phyloP scores from a whole-genome alignment of 2,888 invertebrate genomes.

The Euzetes globulus region DNA sequence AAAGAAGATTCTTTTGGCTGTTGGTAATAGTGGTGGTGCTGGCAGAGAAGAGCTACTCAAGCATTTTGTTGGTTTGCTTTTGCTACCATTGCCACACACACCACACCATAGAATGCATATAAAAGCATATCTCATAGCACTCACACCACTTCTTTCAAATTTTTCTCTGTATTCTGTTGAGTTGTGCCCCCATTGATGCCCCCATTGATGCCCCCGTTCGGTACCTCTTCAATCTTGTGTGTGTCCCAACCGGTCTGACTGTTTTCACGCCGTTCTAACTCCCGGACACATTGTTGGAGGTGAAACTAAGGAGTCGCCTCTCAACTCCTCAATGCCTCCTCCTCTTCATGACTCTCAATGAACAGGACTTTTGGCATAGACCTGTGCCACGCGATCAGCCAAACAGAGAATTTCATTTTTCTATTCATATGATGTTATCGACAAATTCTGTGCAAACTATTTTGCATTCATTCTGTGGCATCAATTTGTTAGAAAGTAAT shows the following conservation, averaged over 20 bases:
- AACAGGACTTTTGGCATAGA: neutral
- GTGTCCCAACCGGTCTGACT: conserved; percentile 30
- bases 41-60: conserved; percentile 4
- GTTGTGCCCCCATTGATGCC: neutral
- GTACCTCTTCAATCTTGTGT: neutral
- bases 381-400: conserved; percentile 12
- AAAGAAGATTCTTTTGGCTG: conserved; percentile 16
- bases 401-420: neutral
- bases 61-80: conserved; percentile 29
- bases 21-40: neutral
- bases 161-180: neutral
- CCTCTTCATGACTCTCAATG: conserved; percentile 18
- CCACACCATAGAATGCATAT: neutral
- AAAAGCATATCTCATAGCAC: neutral
- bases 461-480: conserved; percentile 1
- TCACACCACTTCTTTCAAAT: neutral
- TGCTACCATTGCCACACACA: conserved; percentile 25
- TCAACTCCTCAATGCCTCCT: conserved; percentile 25
- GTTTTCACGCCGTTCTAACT: conserved; percentile 13
- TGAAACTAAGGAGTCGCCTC: conserved; percentile 27
- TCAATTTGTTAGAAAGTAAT: conserved; percentile 11
- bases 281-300: conserved; percentile 27
- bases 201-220: neutral
- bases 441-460: neutral
- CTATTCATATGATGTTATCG: conserved; percentile 13